A percentile compares a stretch with the other conserved stretches of the same genome.
Conservation (phyloP, 2,888 invertebrate genomes). For the Nudaria mundana region DNA sequence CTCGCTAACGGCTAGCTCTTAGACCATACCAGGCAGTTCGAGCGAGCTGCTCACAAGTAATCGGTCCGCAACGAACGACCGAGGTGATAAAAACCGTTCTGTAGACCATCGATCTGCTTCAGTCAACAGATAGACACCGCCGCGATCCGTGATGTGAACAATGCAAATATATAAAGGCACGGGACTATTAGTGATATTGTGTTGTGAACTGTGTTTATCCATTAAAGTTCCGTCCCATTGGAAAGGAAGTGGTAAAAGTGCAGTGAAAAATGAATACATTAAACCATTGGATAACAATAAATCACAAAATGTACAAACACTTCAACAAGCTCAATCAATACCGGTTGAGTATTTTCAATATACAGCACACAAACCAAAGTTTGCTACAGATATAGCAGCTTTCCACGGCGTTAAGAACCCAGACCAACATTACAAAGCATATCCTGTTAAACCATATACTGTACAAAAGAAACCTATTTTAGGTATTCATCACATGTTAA, state of each 20-base stretch:
- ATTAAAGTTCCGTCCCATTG: slow-evolving; percentile 66
- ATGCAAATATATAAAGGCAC: slow-evolving; percentile 56
- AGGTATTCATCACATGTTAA: slow-evolving; percentile 57
- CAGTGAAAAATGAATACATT: slow-evolving; percentile 44
- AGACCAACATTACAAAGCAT: slow-evolving; percentile 54
- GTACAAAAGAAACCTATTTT: slow-evolving; percentile 47
- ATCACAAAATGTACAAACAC: slow-evolving; percentile 18
- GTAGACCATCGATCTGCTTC: slow-evolving; percentile 57
- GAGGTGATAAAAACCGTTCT: slow-evolving; percentile 76
- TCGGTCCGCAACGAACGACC: slow-evolving; percentile 69
- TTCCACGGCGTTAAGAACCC: slow-evolving; percentile 66
- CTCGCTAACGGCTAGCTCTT: slow-evolving; percentile 34
- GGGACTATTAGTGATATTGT: slow-evolving; percentile 52
- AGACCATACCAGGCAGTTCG: slow-evolving; percentile 42
- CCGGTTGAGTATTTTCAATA: slow-evolving; percentile 66
- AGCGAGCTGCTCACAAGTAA: slow-evolving; percentile 65
- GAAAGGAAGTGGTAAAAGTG: slow-evolving; percentile 55
- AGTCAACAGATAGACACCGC: slow-evolving; percentile 61
- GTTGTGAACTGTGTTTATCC: slow-evolving; percentile 56
- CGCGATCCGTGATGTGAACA: slow-evolving; percentile 72
- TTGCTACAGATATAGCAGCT: slow-evolving; percentile 61
- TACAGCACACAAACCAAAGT: slow-evolving; percentile 65
- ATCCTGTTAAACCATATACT: slow-evolving; percentile 57
- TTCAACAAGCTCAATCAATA: slow-evolving; percentile 27
- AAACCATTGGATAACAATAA: slow-evolving; percentile 39